These are phyloP conservation scores for Ciconia nigra DNA, from an alignment of 2,797 vertebrate species.

Conservation along the genomic window DNA sequence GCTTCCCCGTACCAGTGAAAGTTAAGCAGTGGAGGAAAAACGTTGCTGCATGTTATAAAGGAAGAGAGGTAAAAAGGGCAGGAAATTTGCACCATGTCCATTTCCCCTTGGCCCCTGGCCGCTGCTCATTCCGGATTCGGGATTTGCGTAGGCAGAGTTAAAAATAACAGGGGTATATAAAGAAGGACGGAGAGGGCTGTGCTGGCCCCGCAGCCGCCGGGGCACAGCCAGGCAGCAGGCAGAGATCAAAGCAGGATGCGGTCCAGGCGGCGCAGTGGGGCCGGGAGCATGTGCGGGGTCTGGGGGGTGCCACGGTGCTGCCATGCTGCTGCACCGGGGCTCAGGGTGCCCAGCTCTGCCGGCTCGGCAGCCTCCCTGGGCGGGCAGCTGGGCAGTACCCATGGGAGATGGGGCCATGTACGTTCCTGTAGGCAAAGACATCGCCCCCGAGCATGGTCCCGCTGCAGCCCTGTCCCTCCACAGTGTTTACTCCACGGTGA, in stretches of 20 bases:
- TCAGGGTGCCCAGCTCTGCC: not conserved
- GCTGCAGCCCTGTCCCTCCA: fast-evolving
- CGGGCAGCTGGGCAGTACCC: not conserved
- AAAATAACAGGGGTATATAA: constrained; percentile 89
- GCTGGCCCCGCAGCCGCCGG: not conserved
- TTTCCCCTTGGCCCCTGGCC: constrained; percentile 86
- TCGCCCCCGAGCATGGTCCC: not conserved
- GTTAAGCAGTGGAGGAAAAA: constrained; percentile 66
- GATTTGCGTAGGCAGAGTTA: constrained; percentile 86
- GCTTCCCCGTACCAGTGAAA: constrained; percentile 73
- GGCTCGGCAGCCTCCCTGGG: not conserved
- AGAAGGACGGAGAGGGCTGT: constrained; percentile 33
- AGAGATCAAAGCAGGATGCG: constrained; percentile 59
- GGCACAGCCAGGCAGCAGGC: constrained; percentile 43
- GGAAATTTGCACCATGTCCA: constrained; percentile 85
- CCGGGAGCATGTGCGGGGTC: fast-evolving
- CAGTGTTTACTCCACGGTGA: not conserved
- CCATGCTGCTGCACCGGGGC: fast-evolving
- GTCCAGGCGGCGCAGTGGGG: not conserved
- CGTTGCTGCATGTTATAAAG: constrained; percentile 70
- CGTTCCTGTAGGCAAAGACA: fast-evolving
- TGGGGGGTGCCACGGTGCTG: fast-evolving
- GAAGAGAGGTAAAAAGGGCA: constrained; percentile 76
- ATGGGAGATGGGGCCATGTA: not conserved
- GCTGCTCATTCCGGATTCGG: constrained; percentile 78